These are phyloP conservation scores for Macrophya annulata DNA, from an alignment of 2,888 invertebrate species.

Conservation along the genomic window DNA sequence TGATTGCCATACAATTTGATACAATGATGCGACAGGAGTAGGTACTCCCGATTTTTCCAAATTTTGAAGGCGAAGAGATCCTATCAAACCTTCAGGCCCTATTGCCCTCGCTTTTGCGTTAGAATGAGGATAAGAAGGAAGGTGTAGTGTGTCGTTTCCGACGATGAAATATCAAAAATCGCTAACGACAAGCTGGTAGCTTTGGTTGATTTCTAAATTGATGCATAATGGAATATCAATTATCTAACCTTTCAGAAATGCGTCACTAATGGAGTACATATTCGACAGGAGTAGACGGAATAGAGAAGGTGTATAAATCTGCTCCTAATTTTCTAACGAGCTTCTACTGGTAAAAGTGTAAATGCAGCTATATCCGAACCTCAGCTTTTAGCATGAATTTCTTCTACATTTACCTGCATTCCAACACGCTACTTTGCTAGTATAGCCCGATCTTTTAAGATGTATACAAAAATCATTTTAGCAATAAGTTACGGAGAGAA, in stretches of 20 bases:
- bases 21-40: neutral
- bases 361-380: constrained; percentile 1
- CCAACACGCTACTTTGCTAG: constrained; percentile 10
- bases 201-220: neutral
- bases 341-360: neutral
- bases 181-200: neutral
- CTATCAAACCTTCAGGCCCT: too few species aligned
- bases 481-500: constrained; percentile 21
- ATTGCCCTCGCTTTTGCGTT: too few species aligned
- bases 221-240: neutral
- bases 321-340: constrained; percentile 23
- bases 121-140: neutral
- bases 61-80: too few species aligned
- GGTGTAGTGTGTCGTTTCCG: neutral
- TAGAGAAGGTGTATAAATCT: neutral
- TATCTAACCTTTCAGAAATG: neutral
- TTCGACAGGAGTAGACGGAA: neutral
- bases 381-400: constrained; percentile 34
- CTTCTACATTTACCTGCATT: constrained; percentile 24
- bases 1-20: neutral
- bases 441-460: neutral
- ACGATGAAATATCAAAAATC: neutral
- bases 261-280: neutral
- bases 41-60: neutral
- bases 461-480: constrained; percentile 17